Evolutionary conservation across 2,797 vertebrate species (phyloP), one percentile per base, ranked within the genome.

Genomic region (Hipposideros larvatus): DNA sequence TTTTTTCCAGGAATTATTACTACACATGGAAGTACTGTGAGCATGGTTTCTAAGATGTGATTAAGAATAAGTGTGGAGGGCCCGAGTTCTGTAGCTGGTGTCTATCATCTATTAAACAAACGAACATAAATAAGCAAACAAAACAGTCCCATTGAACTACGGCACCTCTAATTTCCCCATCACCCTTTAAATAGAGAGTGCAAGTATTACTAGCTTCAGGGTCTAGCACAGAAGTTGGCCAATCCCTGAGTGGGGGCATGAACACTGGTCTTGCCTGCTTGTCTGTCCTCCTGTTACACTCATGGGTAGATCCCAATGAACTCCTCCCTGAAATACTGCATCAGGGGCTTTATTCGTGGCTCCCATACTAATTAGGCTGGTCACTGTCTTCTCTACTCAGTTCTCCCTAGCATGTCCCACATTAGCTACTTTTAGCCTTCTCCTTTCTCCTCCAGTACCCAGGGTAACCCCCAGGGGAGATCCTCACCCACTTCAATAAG

Each of bases 1-100:
- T 93, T 97, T 96, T 95, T 96, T 51, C 14, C 31, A 87, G 51
- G 66, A 93, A 71, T 91, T 96, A 90, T 97, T 94, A 73, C 87
- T 77, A 91, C 41, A 0, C 37, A 87, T 61, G 77, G 77, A 87
- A 84, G 73, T 97, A 91, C 65, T 96, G 22, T 46, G 57, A 31
- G 13, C 13, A 19, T 92, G n/a, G 24, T 82, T 83, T 95, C 70
- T 57, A 89, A 65, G 95, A 95, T 61, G 82, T 0, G 4, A 96
- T 79, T 94, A 95, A 91, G 55, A 74, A 87, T 87, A 96, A 96
- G 59, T 87, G 65, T 82, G 86, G 89, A 94, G 53, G 59, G 66
- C 9, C 3, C 71, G 34, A 65, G 31, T 92, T 57, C 26, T 71
- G 3, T 48, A 80, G n/a, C n/a, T 89, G 55, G 3, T 43, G 4